Evolutionary conservation across 2,888 invertebrate species (phyloP), one percentile per base, ranked within the genome.

Genomic region (Chymomyza caudatula): DNA sequence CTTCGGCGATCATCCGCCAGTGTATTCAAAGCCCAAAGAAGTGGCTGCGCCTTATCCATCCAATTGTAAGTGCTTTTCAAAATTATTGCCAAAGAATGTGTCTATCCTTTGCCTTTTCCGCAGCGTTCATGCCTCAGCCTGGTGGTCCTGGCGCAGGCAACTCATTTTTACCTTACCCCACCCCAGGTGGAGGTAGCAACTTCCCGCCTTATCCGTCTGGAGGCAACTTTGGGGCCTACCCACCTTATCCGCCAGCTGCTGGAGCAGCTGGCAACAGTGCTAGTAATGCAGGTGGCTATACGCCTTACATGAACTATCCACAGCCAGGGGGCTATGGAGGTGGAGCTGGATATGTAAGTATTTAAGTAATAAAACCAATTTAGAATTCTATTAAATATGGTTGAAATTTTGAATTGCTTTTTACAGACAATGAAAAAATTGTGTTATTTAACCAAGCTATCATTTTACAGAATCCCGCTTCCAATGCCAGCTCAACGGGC

Each of bases 1-100:
- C 1, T 99, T 99, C 92, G 97, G 98, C 42, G 98, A 99, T 75
- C 93, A 95, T 80, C 98, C 98, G 62, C 99, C 99, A 2, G 98
- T 99, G 3, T 97, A 95, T 91, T 93, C 96, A 0, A 95, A 94
- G 88, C 92, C 93, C 17, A 93, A 93, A 69, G 92, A 92, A 63
- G 58, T 74, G 1, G 86, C 91, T 3, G 87, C 91, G 8, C 92
- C 93, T 42, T 93, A 94, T 85, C 93, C 93, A 29, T 51, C 78
- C 25, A 70, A 77, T 65, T 77, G 90, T 89, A 76, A 72, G 77
- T 65, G n/a, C n/a, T n/a, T 11, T 22, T 8, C n/a, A 17, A 22
- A 6, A 56, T 23, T 4, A 23, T n/a, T 37, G 3, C 6, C 19
- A 49, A 11, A 19, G 8, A 11, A 2, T 53, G 22, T 43, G 37